Base-by-base conservation (phyloP, 1,140 invertebrate genomes). In the Megalopta genalis region DNA sequence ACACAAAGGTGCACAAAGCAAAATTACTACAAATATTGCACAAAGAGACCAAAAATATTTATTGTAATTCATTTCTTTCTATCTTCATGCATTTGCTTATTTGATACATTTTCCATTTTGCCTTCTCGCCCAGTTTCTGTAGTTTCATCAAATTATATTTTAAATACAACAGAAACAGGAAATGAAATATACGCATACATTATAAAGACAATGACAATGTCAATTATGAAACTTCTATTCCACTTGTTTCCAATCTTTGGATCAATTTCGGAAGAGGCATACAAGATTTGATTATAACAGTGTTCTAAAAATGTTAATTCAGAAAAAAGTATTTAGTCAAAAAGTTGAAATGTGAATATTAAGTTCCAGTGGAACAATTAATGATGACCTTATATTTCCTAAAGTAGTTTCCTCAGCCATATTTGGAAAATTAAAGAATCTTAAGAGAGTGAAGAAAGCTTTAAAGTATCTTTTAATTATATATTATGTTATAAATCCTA, bases 171-270 rank as follows among this genome's bases (percentile, higher is more conserved):
- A n/a, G 69, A 69, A 14, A 69, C 5, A 10, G 65, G 65, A 23
- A 49, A 37, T 8, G 65, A 77, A 23, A 77, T 69, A 69, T 77
- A 62, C 25, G n/a, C 46, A 4, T 60, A 12, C 4, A 77, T 69
- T 49, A 23, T 62, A 60, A 59, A 77, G 9, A 7, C 12, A 12
- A 49, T n/a, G n/a, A n/a, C n/a, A 18, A n/a, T n/a, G n/a, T n/a
- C n/a, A 10, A 77, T 49, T 70, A 62, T 39, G 57, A 70, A 70
- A n/a, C 1, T 69, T 39, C 39, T 42, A 23, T 25, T 49, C 25
- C 65, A 49, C 0, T 27, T 7, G 23, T 68, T 37, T 25, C 27
- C 14, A 8, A 6, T 9, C 14, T 77, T 42, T 62, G 69, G 12
- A 10, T 2, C 14, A 69, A 37, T 62, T 77, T 60, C 21, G 69